phyloP scores from a whole-genome alignment of 2,888 invertebrate genomes.

The Melanophora roralis region DNA sequence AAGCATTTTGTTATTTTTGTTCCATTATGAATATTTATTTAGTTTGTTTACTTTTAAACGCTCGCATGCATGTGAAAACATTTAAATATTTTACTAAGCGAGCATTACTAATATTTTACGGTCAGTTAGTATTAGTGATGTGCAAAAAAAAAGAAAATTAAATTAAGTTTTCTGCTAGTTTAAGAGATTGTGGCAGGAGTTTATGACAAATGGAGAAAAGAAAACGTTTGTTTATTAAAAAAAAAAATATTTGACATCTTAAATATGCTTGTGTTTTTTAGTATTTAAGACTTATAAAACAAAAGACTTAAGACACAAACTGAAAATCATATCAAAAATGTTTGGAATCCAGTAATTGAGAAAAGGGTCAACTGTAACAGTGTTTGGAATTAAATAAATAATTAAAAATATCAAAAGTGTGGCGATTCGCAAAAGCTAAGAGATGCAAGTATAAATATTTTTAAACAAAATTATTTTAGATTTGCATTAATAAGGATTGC shows the following conservation, averaged over 20 bases:
- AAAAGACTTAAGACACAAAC: slow-evolving; percentile 2
- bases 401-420: too few relatives aligned
- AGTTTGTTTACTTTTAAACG: slow-evolving; percentile 35
- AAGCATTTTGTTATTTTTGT: background rate
- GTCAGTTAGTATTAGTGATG: slow-evolving; percentile 62
- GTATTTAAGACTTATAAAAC: background rate
- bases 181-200: background rate
- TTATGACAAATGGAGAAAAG: background rate
- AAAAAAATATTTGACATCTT: background rate
- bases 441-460: too few relatives aligned
- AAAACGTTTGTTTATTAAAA: background rate
- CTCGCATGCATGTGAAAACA: slow-evolving; percentile 26
- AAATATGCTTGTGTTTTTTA: too few relatives aligned
- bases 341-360: too few relatives aligned
- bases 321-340: too few relatives aligned
- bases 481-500: too few relatives aligned
- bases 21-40: slow-evolving; percentile 34
- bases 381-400: too few relatives aligned
- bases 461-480: too few relatives aligned
- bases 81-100: slow-evolving; percentile 45
- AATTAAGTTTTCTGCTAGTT: background rate
- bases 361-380: too few relatives aligned
- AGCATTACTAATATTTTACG: slow-evolving; percentile 60
- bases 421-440: too few relatives aligned
- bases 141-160: slow-evolving; percentile 27